Conservation (phyloP, 2,888 invertebrate species). For the Metalampra italica region DNA sequence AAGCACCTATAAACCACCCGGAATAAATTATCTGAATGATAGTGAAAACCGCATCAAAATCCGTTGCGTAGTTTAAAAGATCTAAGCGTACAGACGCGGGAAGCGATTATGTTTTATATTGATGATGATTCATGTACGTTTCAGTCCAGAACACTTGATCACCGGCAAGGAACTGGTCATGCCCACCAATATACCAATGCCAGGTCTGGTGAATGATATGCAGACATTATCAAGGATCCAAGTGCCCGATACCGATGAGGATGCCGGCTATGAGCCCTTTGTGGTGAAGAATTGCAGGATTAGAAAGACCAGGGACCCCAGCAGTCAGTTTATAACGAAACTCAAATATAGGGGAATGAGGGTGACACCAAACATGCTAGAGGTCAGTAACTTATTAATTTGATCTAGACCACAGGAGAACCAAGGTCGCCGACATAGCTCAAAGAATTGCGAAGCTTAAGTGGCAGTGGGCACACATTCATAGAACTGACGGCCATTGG, state of each 20-base stretch:
- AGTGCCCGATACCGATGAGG: constrained; percentile 2
- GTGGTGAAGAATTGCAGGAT: constrained; percentile 38
- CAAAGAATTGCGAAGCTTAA: no score
- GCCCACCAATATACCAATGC: constrained; percentile 30
- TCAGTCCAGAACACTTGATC: constrained; percentile 44
- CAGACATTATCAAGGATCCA: neutral
- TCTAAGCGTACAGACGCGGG: no score
- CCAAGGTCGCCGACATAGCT: no score
- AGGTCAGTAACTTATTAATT: constrained; percentile 19
- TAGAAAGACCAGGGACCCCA: constrained; percentile 29
- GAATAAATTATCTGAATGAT: no score
- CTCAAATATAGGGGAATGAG: constrained; percentile 54
- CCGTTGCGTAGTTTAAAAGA: no score
- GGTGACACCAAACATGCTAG: constrained; percentile 25
- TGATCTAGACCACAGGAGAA: no score
- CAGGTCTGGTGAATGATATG: constrained; percentile 24
- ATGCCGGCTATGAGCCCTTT: constrained; percentile 25
- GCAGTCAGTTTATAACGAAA: constrained; percentile 32
- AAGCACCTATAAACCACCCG: no score
- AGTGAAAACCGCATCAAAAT: no score
- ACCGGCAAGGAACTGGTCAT: constrained; percentile 47
- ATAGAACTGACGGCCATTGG: no score
- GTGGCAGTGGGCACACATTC: no score
- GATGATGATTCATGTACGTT: neutral
- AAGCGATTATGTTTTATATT: no score